phyloP scores from a whole-genome alignment of 2,888 invertebrate species.

The Coelinius sp. region DNA sequence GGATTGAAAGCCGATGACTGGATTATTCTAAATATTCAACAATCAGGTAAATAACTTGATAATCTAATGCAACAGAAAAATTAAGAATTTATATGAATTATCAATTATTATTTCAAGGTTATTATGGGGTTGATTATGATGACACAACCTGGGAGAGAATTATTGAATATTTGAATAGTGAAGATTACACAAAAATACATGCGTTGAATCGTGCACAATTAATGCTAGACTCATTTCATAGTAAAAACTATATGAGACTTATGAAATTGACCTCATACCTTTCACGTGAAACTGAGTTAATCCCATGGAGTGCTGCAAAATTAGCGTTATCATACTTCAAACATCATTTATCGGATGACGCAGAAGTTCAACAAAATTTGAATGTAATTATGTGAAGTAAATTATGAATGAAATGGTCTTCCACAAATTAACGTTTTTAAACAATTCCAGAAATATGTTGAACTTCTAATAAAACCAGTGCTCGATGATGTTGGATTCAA shows the following conservation, averaged over 20 bases:
- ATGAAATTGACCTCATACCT: constrained; percentile 74
- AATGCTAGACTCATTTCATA: constrained; percentile 73
- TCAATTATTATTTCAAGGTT: constrained; percentile 47
- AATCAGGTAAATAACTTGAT: constrained; percentile 49
- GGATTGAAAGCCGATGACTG: constrained; percentile 59
- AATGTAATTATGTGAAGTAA: background rate
- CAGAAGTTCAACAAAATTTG: constrained; percentile 31
- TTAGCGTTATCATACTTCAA: constrained; percentile 36
- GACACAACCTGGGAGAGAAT: constrained; percentile 77
- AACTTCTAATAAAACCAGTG: constrained; percentile 42
- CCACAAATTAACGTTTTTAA: background rate
- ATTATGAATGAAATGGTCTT: too few species aligned
- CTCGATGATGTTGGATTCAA: constrained; percentile 42
- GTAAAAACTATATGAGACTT: constrained; percentile 69
- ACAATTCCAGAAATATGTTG: constrained; percentile 39
- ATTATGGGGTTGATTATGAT: constrained; percentile 76
- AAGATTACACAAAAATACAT: constrained; percentile 73
- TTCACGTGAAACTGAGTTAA: constrained; percentile 75
- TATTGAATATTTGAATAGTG: constrained; percentile 68
- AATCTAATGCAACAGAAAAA: background rate
- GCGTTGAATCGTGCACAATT: constrained; percentile 81
- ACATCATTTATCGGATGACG: constrained; percentile 35
- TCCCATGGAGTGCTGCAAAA: constrained; percentile 77
- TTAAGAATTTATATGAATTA: background rate
- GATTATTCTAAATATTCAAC: constrained; percentile 71